Conservation (phyloP, 2,888 invertebrate species). For the Macroteleia sp. region DNA sequence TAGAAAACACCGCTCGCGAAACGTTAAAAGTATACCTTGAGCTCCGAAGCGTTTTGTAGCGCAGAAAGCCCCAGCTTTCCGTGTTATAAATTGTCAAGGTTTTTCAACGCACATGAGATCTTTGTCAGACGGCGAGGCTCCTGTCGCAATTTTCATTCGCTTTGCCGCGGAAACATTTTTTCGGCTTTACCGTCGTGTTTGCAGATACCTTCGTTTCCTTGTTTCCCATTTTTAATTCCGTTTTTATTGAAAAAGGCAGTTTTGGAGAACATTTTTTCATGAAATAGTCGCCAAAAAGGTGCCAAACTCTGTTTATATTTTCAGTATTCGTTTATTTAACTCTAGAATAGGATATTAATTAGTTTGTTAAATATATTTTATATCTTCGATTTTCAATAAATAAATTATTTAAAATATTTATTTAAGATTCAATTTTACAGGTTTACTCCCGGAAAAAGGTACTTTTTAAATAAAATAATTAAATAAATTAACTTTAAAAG, state of each 20-base stretch:
- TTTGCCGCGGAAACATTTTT: conserved; percentile 56
- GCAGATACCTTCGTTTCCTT: conserved; percentile 32
- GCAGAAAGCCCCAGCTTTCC: conserved; percentile 53
- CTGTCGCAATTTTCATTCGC: conserved; percentile 61
- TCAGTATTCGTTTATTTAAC: too few relatives aligned
- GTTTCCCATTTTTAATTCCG: conserved; percentile 44
- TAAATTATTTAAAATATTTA: too few relatives aligned
- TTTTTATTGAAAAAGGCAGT: too few relatives aligned
- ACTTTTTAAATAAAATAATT: too few relatives aligned
- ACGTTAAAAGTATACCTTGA: conserved; percentile 62
- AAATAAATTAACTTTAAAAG: conserved; percentile 95
- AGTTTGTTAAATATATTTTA: too few relatives aligned
- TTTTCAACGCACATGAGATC: conserved; percentile 49
- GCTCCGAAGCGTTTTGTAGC: conserved; percentile 60
- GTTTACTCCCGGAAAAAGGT: too few relatives aligned
- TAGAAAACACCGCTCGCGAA: conserved; percentile 60
- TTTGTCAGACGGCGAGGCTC: conserved; percentile 52
- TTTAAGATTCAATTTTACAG: too few relatives aligned
- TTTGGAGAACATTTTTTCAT: too few relatives aligned
- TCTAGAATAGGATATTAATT: too few relatives aligned
- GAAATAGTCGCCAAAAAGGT: too few relatives aligned
- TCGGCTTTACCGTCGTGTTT: conserved; percentile 38
- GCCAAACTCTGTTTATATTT: too few relatives aligned
- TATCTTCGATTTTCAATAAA: too few relatives aligned
- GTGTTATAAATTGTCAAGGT: conserved; percentile 64